phyloP scores from a whole-genome alignment of 1,140 invertebrate genomes.

The Phymastichus coffea region DNA sequence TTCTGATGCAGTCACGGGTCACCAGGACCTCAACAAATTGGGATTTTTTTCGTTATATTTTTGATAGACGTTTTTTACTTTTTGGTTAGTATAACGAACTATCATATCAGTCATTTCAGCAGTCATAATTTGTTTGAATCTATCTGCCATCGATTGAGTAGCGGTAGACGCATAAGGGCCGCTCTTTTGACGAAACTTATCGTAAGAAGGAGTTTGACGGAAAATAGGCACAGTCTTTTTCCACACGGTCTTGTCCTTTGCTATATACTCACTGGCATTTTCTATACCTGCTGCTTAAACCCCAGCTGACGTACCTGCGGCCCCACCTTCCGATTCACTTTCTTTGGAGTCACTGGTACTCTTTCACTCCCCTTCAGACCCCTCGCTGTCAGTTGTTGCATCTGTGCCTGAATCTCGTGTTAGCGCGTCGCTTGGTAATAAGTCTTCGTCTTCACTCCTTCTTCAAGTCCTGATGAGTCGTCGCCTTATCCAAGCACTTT shows the following conservation, averaged over 20 bases:
- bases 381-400: too few species aligned
- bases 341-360: too few species aligned
- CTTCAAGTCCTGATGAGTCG: too few species aligned
- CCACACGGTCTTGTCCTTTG: conserved; percentile 30
- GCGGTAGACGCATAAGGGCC: conserved; percentile 26
- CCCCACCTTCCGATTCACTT: too few species aligned
- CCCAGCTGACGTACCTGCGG: too few species aligned
- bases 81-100: conserved; percentile 34
- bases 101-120: conserved; percentile 33
- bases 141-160: conserved; percentile 23
- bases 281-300: too few species aligned
- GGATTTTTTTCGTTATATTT: conserved; percentile 29
- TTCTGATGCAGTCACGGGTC: conserved; percentile 17
- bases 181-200: conserved; percentile 31
- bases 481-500: too few species aligned
- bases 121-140: conserved; percentile 29
- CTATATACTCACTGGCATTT: conserved; percentile 5
- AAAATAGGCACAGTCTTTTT: conserved; percentile 20
- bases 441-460: too few species aligned
- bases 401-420: too few species aligned
- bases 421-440: too few species aligned
- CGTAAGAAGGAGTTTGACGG: too few species aligned
- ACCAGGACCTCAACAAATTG: conserved; percentile 5
- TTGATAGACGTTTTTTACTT: conserved; percentile 28
- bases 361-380: too few species aligned